Evolutionary conservation across 2,888 invertebrate genomes (phyloP).

Genomic region (Melangyna quadrimaculata): DNA sequence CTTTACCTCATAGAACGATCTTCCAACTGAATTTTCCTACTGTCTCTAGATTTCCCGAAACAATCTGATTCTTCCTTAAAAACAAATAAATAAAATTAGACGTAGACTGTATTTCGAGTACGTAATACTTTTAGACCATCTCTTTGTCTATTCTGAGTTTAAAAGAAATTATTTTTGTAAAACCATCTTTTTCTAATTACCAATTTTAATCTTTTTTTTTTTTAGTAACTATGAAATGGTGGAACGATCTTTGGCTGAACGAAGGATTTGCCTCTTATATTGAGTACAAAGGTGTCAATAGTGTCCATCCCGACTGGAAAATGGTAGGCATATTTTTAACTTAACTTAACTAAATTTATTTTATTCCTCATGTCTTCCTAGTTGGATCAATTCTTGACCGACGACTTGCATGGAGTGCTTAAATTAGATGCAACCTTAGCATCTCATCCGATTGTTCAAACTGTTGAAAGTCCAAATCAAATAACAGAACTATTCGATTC

Average conservation of each 20-base stretch:
- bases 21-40: too few relatives aligned
- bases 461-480: slow-evolving; percentile 92
- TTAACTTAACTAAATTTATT: not conserved
- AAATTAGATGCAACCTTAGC: slow-evolving; percentile 89
- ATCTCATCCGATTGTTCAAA: slow-evolving; percentile 95
- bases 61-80: too few relatives aligned
- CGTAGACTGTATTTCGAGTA: too few relatives aligned
- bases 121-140: too few relatives aligned
- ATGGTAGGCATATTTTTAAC: slow-evolving; percentile 83
- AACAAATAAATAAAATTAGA: too few relatives aligned
- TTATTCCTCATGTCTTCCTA: slow-evolving; percentile 77
- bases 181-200: not conserved
- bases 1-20: too few relatives aligned
- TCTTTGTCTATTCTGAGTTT: not conserved
- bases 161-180: not conserved
- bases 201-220: slow-evolving; percentile 53
- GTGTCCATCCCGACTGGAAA: slow-evolving; percentile 89
- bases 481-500: slow-evolving; percentile 95
- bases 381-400: slow-evolving; percentile 89
- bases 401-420: slow-evolving; percentile 88
- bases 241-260: slow-evolving; percentile 96
- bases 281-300: slow-evolving; percentile 89
- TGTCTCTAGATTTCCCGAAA: too few relatives aligned
- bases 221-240: slow-evolving; percentile 95
- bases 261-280: slow-evolving; percentile 96